phyloP scores from a whole-genome alignment of 1,140 invertebrate species.

The Thalassaphorura encarpata region DNA sequence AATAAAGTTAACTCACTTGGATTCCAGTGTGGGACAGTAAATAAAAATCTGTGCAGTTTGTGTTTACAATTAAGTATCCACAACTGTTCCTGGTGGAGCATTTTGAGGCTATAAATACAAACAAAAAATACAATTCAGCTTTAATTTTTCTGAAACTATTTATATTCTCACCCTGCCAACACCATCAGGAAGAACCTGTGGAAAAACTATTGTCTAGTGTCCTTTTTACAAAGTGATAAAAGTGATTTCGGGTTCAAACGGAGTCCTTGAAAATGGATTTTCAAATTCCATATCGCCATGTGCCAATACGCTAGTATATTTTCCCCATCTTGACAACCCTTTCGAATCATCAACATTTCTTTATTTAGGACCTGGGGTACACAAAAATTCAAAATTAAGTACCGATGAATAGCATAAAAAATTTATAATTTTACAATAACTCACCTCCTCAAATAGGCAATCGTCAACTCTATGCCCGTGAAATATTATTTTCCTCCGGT shows the following conservation, averaged over 20 bases:
- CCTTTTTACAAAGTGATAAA: conserved; percentile 44
- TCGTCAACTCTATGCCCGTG: conserved; percentile 43
- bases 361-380: conserved; percentile 42
- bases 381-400: too few species aligned
- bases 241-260: conserved; percentile 43
- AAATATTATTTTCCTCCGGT: conserved; percentile 38
- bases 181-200: conserved; percentile 35
- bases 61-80: conserved; percentile 41
- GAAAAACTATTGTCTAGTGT: conserved; percentile 45
- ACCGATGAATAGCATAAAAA: too few species aligned
- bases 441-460: conserved; percentile 39
- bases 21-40: conserved; percentile 42
- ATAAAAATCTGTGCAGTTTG: conserved; percentile 42
- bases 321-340: conserved; percentile 45
- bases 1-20: conserved; percentile 16
- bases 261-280: conserved; percentile 39
- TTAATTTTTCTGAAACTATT: background rate
- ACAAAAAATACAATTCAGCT: too few species aligned
- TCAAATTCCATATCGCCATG: conserved; percentile 35
- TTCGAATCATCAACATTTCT: conserved; percentile 56
- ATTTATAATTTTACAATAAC: too few species aligned
- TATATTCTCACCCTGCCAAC: conserved; percentile 42
- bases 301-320: background rate
- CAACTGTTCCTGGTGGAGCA: conserved; percentile 42
- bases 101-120: conserved; percentile 43